Evolutionary conservation across 2,797 vertebrate species (phyloP).

Genomic region (Pipistrellus pygmaeus): DNA sequence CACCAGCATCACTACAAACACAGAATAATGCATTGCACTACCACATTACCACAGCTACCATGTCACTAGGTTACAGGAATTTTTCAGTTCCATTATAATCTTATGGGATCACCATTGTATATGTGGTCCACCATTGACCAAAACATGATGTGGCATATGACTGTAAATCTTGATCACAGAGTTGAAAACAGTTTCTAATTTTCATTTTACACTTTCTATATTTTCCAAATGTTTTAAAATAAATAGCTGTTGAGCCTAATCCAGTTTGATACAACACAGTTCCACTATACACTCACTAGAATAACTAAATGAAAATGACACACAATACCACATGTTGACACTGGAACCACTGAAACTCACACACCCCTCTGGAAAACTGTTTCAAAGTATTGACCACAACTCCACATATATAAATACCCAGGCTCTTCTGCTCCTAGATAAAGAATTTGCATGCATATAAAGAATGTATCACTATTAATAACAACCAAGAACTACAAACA

Average conservation of each 20-base stretch:
- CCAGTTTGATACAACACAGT: background rate
- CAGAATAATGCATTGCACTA: background rate
- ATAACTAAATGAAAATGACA: background rate
- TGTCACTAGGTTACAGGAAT: background rate
- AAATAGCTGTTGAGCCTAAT: background rate
- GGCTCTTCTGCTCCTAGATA: background rate
- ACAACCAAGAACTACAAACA: background rate
- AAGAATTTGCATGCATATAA: background rate
- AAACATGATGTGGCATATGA: background rate
- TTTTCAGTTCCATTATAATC: background rate
- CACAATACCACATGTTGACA: background rate
- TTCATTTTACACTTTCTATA: background rate
- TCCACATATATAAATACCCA: background rate
- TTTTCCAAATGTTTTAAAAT: constrained; percentile 25
- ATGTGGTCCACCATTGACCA: background rate
- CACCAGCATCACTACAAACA: background rate
- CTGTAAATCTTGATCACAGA: background rate
- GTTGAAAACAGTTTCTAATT: constrained; percentile 35
- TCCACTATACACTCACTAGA: background rate
- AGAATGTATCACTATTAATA: background rate
- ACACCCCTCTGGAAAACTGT: background rate
- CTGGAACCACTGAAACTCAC: background rate
- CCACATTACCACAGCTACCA: background rate
- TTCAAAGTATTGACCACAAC: background rate
- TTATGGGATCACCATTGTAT: background rate